Evolutionary conservation across 2,797 vertebrate genomes (phyloP), one percentile per base, ranked within the genome.

Genomic region (Schizopygopsis pylzovi): DNA sequence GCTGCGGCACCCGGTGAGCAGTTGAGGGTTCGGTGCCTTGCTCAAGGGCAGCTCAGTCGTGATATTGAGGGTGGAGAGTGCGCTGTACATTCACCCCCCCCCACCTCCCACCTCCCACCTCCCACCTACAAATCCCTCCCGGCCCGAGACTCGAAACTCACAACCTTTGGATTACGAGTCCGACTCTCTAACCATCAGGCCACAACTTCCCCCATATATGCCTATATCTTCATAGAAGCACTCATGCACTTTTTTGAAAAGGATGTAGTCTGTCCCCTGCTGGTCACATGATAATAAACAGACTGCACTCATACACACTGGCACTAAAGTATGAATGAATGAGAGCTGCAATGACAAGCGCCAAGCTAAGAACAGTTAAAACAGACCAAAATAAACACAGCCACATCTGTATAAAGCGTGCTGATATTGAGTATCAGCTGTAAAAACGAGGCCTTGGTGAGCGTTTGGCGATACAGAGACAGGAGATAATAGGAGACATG

Each of bases 231-330:
- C 33, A 25, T 63, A n/a, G 20, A 47, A 33, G 61, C 61, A 67
- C 1, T 20, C 25, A 33, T 33, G 25, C 11, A 22, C 3, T 15
- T 28, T 25, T 67, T 12, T 4, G 16, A 63, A 43, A 72, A 86
- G 43, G 63, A 65, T 72, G 73, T 86, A 84, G 87, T 68, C 90
- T 90, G 88, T 79, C 92, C 91, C 87, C 91, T 93, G 54, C 91
- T 92, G 92, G 91, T 73, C 85, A 87, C 86, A 80, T 61, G 73
- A 67, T 15, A 37, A 25, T 20, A 68, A 52, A 54, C 43, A 33
- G 76, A n/a, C 37, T 41, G 52, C 63, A 59, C 8, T 2, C 76
- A 77, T n/a, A 82, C 78, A 72, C 43, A 73, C 22, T 22, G n/a
- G 4, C n/a, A 43, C 8, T 22, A 52, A 22, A 18, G 45, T 28